These are phyloP conservation scores for Ptilodon capucinus DNA, from an alignment of 2,888 invertebrate species.

Conservation along the genomic window DNA sequence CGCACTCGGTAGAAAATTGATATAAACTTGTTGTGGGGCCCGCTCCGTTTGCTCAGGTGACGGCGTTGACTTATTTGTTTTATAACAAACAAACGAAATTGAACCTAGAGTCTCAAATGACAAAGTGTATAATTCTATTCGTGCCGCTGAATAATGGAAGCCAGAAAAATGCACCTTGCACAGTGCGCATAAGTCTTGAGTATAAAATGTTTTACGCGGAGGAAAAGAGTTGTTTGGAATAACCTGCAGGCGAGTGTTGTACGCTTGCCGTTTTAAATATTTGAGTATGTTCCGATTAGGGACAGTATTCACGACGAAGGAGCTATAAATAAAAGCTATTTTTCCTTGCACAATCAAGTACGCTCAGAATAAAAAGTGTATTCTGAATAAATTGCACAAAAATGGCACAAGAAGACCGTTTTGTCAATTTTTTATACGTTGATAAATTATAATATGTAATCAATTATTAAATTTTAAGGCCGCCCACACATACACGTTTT, in stretches of 20 bases:
- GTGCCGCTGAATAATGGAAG: slow-evolving; percentile 45
- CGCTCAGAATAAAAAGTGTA: no score
- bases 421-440: no score
- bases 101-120: slow-evolving; percentile 28
- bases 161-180: slow-evolving; percentile 67
- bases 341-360: no score
- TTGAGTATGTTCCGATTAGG: slow-evolving; percentile 43
- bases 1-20: slow-evolving; percentile 79
- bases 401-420: no score
- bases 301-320: slow-evolving; percentile 25
- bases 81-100: slow-evolving; percentile 34
- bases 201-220: slow-evolving; percentile 64
- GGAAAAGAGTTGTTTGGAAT: slow-evolving; percentile 64
- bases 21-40: slow-evolving; percentile 75
- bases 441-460: no score
- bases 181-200: slow-evolving; percentile 51
- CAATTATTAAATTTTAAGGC: no score
- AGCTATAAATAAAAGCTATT: slow-evolving; percentile 13
- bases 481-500: no score
- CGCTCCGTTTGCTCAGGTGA: slow-evolving; percentile 71
- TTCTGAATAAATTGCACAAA: no score
- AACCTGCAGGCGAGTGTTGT: slow-evolving; percentile 44
- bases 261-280: slow-evolving; percentile 55
- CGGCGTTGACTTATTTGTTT: slow-evolving; percentile 66
- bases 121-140: slow-evolving; percentile 40